Base-by-base conservation (phyloP, 2,797 vertebrate species). In the Jordanella pulchra region DNA sequence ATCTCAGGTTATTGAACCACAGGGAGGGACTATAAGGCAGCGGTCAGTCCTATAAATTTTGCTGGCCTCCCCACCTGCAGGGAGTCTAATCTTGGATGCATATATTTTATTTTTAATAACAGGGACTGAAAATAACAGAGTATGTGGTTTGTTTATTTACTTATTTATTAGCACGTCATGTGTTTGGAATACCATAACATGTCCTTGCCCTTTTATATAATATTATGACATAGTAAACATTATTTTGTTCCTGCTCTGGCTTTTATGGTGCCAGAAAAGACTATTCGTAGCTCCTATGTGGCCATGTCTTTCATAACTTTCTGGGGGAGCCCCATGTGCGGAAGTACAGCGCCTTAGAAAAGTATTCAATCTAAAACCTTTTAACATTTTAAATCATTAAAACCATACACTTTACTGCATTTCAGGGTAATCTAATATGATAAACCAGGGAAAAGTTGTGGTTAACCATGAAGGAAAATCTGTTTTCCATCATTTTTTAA, bases 1-100 rank as follows among this genome's bases (percentile, higher is more conserved):
- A 89, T 90, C 87, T 79, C 55, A 42, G 65, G 67, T 55, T 17
- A 82, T 48, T 82, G 78, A 72, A 32, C 50, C 21, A 51, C 48
- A 50, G 18, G 45, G 6, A 63, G 21, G 18, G 21, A 39, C 58
- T 23, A 23, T 42, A 15, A 48, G 45, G 45, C 45, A 48, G 14
- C 4, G 48, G 48, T 15, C 47, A 48, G 44, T 11, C 44, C 15
- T 48, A 48, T 17, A 48, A 48, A 48, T 48, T n/a, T 5, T 48
- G 47, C 15, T 48, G 47, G 15, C 15, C 15, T 15, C 47, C 47
- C 47, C 47, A 48, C 47, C 47, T 48, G 47, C 47, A 48, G 47
- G 2, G 15, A 50, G 48, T 50, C 48, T 23, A 50, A 21, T 50
- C 48, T 23, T 21, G 21, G 18, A 50, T 50, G 60, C 51, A 53